Base-by-base conservation (phyloP, 2,888 invertebrate species). In the Netelia fuscicornis region DNA sequence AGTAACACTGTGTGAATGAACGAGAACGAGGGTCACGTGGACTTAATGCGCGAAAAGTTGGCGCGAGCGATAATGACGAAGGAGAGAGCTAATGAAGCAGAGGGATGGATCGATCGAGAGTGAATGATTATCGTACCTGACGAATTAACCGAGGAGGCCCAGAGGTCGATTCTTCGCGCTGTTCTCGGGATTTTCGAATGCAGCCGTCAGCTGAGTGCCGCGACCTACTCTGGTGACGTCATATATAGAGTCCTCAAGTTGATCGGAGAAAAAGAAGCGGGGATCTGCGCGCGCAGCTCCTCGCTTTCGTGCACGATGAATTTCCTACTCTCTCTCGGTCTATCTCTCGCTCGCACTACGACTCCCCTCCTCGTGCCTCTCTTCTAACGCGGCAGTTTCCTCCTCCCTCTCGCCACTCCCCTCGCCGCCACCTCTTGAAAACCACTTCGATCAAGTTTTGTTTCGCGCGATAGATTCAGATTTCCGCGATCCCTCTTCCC, bases 211-310 rank as follows among this genome's bases (percentile, higher is more conserved):
- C 89, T 90, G 88, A 91, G 91, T 91, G 90, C 87, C 74, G 87
- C 91, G 91, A 92, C 90, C 91, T 91, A 91, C 89, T 91, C 89
- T 81, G 87, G 90, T 93, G 92, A 92, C 92, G 92, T 93, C 92
- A 93, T 92, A 91, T 93, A 93, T 93, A 93, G 88, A 80, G 89
- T 88, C 88, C 86, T 85, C 87, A 89, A 87, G 86, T 88, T 87
- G 89, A 89, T 87, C 89, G 89, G 86, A 89, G 86, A 86, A 87
- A 90, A 90, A 88, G 71, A 90, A 90, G 89, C 88, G 90, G 89
- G 91, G 89, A 88, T 88, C 81, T 92, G 93, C 93, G 93, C 92
- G 91, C 92, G 93, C 93, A 92, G 60, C 85, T 76, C 20, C 62
- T 30, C 80, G 44, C 44, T 84, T 67, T 76, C 67, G 68, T 81